Base-by-base conservation (phyloP, 2,888 invertebrate genomes). In the Epirrhoe tristata region DNA sequence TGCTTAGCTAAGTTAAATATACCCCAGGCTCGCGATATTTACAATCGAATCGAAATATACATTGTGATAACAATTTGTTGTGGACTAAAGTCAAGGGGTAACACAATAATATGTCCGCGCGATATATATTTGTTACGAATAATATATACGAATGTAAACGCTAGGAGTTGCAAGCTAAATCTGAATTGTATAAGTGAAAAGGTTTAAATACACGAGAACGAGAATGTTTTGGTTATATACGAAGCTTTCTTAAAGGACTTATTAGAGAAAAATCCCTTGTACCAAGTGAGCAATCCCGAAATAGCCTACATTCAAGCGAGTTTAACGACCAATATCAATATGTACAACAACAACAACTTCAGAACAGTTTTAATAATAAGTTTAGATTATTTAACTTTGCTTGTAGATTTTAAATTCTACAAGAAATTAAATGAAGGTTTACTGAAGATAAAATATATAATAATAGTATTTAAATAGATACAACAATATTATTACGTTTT, bases 201-300 rank as follows among this genome's bases (percentile, higher is more conserved):
- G 79, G 77, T 77, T 78, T 72, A 87, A 86, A 86, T 87, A 88
- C 77, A 85, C 82, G 82, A 89, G 82, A 83, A 81, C 79, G 82
- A 84, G 71, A 77, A 83, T 80, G 85, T 76, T 76, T 81, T 87
- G 84, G 85, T 86, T 90, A 88, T 80, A 88, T 88, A 90, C 79
- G 84, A 91, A 91, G 90, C 89, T 81, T 85, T 71, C 87, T 85
- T 87, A 87, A 84, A 91, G 91, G 92, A 89, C 93, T 91, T 92
- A 91, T 82, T 83, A 87, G 84, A 89, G 88, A 87, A 64, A 64
- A 36, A 89, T 90, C 89, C 91, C 91, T 93, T 92, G 90, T 91
- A 90, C 84, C 86, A 88, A 90, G 88, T 93, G 93, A 93, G 92
- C 93, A 91, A 88, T 89, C 85, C 85, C 81, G 84, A 86, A 86